Evolutionary conservation across 1,140 invertebrate genomes (phyloP).

Genomic region (Heliconius congener): DNA sequence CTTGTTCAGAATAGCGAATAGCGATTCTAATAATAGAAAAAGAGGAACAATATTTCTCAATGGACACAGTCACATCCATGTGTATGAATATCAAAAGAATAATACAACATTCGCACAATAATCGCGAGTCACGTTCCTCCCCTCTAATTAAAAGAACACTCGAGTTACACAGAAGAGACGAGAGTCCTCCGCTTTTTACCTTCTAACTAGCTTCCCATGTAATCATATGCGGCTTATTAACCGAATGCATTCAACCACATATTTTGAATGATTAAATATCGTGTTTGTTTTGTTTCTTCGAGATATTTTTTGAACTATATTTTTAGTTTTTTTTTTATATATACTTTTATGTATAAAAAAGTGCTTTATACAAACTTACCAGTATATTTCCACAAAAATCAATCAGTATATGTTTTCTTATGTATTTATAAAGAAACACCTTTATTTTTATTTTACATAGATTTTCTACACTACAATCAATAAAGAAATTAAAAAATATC

Average conservation of each 20-base stretch:
- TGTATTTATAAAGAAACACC: too few species aligned
- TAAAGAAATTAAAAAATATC: neutral
- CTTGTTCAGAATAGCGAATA: neutral
- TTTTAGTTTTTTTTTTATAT: neutral
- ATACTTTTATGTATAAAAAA: too few species aligned
- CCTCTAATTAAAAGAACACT: conserved; percentile 29
- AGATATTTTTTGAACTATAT: neutral
- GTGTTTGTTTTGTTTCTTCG: neutral
- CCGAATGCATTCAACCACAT: conserved; percentile 14
- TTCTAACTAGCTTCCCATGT: conserved; percentile 30
- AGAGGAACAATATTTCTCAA: neutral
- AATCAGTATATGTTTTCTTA: too few species aligned
- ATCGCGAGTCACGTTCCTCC: conserved; percentile 27
- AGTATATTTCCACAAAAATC: too few species aligned
- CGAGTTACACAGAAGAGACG: conserved; percentile 22
- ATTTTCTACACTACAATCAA: neutral
- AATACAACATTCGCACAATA: conserved; percentile 26
- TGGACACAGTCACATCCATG: neutral
- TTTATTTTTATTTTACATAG: neutral
- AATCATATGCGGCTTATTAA: conserved; percentile 21
- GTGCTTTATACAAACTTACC: too few species aligned
- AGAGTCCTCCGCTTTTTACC: conserved; percentile 25
- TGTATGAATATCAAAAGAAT: conserved; percentile 26
- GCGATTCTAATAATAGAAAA: neutral
- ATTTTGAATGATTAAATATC: neutral